Percentiles rank a stretch among this genome's conserved stretches.
Conservation (phyloP, 2,888 invertebrate genomes). For the Drosophila merina region DNA sequence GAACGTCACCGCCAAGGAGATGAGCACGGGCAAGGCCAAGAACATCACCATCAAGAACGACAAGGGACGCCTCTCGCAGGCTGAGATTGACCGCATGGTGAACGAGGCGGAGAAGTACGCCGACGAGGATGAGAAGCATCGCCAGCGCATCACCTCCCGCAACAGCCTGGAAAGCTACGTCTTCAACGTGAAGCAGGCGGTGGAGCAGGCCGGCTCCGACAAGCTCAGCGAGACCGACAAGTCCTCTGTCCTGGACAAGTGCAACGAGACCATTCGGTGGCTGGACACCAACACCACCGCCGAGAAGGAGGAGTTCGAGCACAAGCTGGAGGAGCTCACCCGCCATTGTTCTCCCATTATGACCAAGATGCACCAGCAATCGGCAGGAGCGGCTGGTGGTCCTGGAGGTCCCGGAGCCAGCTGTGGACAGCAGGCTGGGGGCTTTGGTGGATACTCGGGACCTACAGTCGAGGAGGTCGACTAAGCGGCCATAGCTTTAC, state of each 20-base stretch:
- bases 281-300: conserved; percentile 91
- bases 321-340: conserved; percentile 78
- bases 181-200: conserved; percentile 89
- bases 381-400: conserved; percentile 84
- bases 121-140: conserved; percentile 89
- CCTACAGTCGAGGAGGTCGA: conserved; percentile 82
- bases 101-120: conserved; percentile 89
- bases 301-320: conserved; percentile 90
- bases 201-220: conserved; percentile 86
- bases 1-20: conserved; percentile 91
- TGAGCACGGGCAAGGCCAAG: conserved; percentile 88
- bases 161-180: conserved; percentile 90
- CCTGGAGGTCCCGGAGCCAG: conserved; percentile 34
- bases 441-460: conserved; percentile 86
- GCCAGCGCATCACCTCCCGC: conserved; percentile 88
- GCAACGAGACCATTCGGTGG: conserved; percentile 89
- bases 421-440: conserved; percentile 86
- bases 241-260: conserved; percentile 87
- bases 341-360: conserved; percentile 83
- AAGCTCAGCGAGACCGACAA: conserved; percentile 88
- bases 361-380: conserved; percentile 84
- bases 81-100: conserved; percentile 92
- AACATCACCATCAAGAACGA: conserved; percentile 93
- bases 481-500: conserved; percentile 49
- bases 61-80: conserved; percentile 91